These are phyloP conservation scores for Sus cebifrons DNA, from an alignment of 2,797 vertebrate species.

Conservation along the genomic window DNA sequence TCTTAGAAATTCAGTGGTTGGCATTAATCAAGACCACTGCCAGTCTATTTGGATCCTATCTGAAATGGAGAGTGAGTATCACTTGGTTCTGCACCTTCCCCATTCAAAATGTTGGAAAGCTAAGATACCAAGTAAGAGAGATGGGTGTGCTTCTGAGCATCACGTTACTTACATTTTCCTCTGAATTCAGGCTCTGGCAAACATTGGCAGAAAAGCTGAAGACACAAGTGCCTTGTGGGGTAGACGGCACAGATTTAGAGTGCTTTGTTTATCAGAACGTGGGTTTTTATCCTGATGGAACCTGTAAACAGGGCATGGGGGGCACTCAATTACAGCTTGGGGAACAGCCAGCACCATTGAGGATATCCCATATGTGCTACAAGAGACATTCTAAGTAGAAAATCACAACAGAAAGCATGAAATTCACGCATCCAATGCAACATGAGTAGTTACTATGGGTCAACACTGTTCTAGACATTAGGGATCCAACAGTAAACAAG, in stretches of 20 bases:
- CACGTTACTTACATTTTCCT: not conserved
- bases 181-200: slow-evolving; percentile 36
- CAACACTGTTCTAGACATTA: not conserved
- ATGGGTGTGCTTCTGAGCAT: not conserved
- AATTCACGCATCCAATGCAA: not conserved
- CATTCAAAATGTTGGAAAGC: not conserved
- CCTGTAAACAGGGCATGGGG: not conserved
- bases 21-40: not conserved
- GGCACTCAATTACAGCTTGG: not conserved
- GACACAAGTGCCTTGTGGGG: not conserved
- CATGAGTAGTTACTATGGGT: not conserved
- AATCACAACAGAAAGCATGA: not conserved
- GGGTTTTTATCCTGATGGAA: not conserved
- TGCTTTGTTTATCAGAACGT: not conserved
- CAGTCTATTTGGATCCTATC: not conserved
- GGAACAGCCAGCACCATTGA: not conserved
- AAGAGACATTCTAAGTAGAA: not conserved
- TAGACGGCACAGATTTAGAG: not conserved
- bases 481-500: not conserved
- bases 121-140: slow-evolving; percentile 29
- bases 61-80: not conserved
- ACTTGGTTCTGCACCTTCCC: not conserved
- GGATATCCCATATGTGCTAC: not conserved
- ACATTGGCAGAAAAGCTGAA: slow-evolving; percentile 1
- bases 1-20: not conserved